Conservation (phyloP, 1,140 invertebrate species). For the Mya arenaria region DNA sequence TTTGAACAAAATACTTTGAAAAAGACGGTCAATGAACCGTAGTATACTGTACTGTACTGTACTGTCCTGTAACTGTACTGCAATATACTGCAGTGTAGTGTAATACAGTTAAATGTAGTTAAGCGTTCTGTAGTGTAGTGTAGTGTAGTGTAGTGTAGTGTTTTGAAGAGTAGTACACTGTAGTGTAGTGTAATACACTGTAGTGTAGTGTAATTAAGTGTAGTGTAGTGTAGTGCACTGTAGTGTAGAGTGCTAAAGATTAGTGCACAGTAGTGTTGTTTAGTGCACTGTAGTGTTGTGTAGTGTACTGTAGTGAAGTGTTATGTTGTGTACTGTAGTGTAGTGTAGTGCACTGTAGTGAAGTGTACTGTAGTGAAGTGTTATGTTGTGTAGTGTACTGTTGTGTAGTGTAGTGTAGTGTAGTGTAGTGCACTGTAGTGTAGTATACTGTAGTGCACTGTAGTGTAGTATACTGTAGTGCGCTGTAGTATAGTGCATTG, state of each 20-base stretch:
- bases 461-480: slow-evolving; percentile 38
- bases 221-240: slow-evolving; percentile 46
- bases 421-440: slow-evolving; percentile 27
- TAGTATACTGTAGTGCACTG: slow-evolving; percentile 1
- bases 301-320: slow-evolving; percentile 32
- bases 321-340: slow-evolving; percentile 51
- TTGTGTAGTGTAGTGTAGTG: slow-evolving; percentile 28
- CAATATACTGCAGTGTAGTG: slow-evolving; percentile 35
- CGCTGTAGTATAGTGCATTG: slow-evolving; percentile 36
- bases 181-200: slow-evolving; percentile 41
- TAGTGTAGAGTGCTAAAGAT: slow-evolving; percentile 6
- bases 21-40: too few relatives aligned
- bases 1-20: too few relatives aligned
- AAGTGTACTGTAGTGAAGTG: slow-evolving; percentile 12
- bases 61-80: slow-evolving; percentile 13
- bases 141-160: slow-evolving; percentile 51
- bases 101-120: too few relatives aligned
- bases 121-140: slow-evolving; percentile 45
- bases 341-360: slow-evolving; percentile 37
- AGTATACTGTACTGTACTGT: slow-evolving; percentile 49
- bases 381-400: slow-evolving; percentile 16
- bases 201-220: slow-evolving; percentile 46
- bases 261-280: too few relatives aligned
- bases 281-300: slow-evolving; percentile 37
- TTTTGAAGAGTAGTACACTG: slow-evolving; percentile 13